Base-by-base conservation (phyloP, 2,113 vertebrate genomes). In the Syngnathus typhle region DNA sequence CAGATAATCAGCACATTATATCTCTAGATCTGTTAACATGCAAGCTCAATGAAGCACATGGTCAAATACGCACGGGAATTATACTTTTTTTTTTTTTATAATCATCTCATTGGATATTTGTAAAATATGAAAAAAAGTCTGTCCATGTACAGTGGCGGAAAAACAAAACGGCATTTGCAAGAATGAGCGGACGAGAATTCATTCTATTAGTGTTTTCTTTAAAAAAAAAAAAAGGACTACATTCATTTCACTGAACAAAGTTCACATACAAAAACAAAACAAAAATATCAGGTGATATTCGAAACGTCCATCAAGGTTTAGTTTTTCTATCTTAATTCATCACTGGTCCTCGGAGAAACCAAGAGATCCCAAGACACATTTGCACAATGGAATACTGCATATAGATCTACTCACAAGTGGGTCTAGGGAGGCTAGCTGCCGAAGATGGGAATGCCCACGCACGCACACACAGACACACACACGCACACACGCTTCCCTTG, bases 351-450 rank as follows among this genome's bases (percentile, higher is more conserved):
- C 49, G 23, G 61, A 91, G 84, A 91, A 92, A 92, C 88, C 85
- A 91, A 91, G 91, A 93, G 85, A 91, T 83, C 88, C 92, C 91
- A 93, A 87, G 92, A 91, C 93, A 92, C 93, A 94, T 90, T 65
- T 92, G 91, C 92, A 94, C 93, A 91, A 94, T 93, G 90, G 93
- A 95, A 96, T 90, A 94, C 93, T 91, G 92, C 91, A 93, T 92
- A 76, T 46, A 49, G 27, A 49, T 91, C 92, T 94, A 93, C 91
- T 91, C 88, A 93, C 88, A 78, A 91, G 88, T 84, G 92, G 90
- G 91, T 81, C 52, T 90, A 86, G 80, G 82, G 89, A 85, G 89
- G 92, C 88, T 96, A 95, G 94, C 94, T 96, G 94, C 94, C 94
- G 55, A 89, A 90, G 92, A 91, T 91, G 87, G 90, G 91, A 89